phyloP scores from a whole-genome alignment of 1,140 invertebrate species.

The Papilio polyxenes region DNA sequence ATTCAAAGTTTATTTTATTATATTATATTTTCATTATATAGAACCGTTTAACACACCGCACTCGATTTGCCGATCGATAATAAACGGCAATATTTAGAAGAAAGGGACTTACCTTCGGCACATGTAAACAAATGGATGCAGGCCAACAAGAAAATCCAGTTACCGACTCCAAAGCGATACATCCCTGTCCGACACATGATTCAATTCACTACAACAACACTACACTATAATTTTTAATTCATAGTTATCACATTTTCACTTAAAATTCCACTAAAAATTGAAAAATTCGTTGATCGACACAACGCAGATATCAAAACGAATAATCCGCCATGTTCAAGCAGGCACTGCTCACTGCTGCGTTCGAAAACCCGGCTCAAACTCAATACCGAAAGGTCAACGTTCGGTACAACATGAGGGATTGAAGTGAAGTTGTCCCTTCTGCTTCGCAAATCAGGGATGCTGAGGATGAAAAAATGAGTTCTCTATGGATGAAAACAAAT shows the following conservation, averaged over 20 bases:
- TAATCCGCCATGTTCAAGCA: conserved; percentile 73
- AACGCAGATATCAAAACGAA: conserved; percentile 46
- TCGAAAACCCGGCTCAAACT: conserved; percentile 71
- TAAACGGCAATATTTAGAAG: conserved; percentile 72
- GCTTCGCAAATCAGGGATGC: conserved; percentile 37
- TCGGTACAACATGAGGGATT: conserved; percentile 61
- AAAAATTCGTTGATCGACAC: conserved; percentile 53
- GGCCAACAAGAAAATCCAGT: conserved; percentile 77
- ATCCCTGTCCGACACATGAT: conserved; percentile 78
- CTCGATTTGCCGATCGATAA: conserved; percentile 62
- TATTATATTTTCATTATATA: not conserved
- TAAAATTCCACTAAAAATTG: conserved; percentile 65
- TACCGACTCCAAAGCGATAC: conserved; percentile 70
- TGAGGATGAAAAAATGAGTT: conserved; percentile 23
- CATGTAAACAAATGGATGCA: conserved; percentile 79
- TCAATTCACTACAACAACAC: conserved; percentile 66
- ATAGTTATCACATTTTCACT: conserved; percentile 78
- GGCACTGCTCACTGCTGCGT: conserved; percentile 53
- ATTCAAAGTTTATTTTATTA: conserved; percentile 12
- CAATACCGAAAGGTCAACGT: conserved; percentile 78
- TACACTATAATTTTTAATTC: conserved; percentile 77
- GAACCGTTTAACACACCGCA: conserved; percentile 8
- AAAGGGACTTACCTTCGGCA: conserved; percentile 75
- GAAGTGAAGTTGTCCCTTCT: conserved; percentile 51
- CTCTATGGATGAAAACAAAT: conserved; percentile 18